Evolutionary conservation across 2,888 invertebrate genomes (phyloP), one percentile per base, ranked within the genome.

Genomic region (Nephrotoma flavescens): DNA sequence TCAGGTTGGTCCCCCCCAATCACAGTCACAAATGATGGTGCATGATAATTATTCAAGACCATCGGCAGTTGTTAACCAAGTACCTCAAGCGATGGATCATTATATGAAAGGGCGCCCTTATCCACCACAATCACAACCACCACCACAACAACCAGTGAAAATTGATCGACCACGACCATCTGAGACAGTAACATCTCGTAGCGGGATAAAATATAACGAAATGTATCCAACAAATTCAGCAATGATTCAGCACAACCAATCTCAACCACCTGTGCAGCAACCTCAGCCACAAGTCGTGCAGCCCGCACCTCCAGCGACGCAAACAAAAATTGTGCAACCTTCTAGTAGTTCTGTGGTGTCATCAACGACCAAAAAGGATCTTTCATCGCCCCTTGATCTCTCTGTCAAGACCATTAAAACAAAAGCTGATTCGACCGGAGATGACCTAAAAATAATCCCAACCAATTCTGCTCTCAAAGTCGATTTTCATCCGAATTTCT

Each of bases 331-430:
- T 41, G 9, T 83, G 4, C 31, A 41, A 41, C 4, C 4, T 5
- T 4, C 12, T 12, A 83, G 83, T 9, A 83, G 83, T 12, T 42
- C 83, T 5, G 83, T 83, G 31, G 83, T 83, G 12, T 42, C 83
- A 5, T 83, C 83, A 6, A 41, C 83, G 6, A 41, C 83, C 6
- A 85, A 41, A 85, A 42, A 41, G 15, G 42, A 42, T 85, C 11
- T 42, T 85, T 85, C 85, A 91, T 96, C 96, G 9, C 97, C 97
- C 0, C 92, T 97, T 87, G 97, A 97, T 92, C 92, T 97, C 86
- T 97, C 97, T 0, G 96, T 97, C 85, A 97, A 97, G 91, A 97
- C 97, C 0, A 95, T 97, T 0, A 95, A 96, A 90, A 97, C 97
- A 86, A 95, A 96, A 4, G 97, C 97, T 0, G 97, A 97, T 91